These are phyloP conservation scores for Drosophila watanabei DNA, from an alignment of 1,140 invertebrate species.

Conservation along the genomic window DNA sequence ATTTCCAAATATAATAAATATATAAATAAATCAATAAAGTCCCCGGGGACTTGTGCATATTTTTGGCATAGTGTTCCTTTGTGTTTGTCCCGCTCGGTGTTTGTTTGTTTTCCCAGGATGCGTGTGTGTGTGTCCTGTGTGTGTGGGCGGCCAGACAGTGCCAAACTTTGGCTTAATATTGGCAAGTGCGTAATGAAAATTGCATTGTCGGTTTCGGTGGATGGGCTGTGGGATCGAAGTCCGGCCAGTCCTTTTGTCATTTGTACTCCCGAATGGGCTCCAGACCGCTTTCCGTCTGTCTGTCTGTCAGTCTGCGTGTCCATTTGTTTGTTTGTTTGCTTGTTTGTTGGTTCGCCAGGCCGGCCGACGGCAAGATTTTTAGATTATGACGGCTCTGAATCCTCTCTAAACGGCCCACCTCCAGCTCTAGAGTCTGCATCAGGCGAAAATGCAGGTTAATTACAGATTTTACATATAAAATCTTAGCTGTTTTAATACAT, in stretches of 20 bases:
- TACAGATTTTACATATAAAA: neutral
- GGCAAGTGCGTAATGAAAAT: conserved; percentile 75
- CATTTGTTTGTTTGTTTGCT: conserved; percentile 11
- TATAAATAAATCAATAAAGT: neutral
- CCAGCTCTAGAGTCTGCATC: conserved; percentile 3
- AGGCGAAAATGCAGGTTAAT: neutral
- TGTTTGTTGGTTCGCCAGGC: conserved; percentile 37
- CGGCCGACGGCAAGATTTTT: conserved; percentile 68
- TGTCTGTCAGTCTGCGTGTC: conserved; percentile 9
- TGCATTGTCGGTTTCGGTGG: conserved; percentile 63
- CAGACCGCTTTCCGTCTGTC: conserved; percentile 40
- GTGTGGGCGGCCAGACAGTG: conserved; percentile 41
- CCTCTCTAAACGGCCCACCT: conserved; percentile 18
- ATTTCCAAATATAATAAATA: neutral
- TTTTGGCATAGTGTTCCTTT: conserved; percentile 16
- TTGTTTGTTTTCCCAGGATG: conserved; percentile 11
- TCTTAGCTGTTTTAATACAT: neutral
- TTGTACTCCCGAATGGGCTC: conserved; percentile 33
- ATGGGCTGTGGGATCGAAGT: neutral
- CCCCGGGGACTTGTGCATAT: neutral
- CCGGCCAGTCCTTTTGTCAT: conserved; percentile 50
- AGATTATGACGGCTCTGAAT: conserved; percentile 72
- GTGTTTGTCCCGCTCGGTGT: conserved; percentile 17
- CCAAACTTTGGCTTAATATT: conserved; percentile 66
- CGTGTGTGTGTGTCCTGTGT: conserved; percentile 1